Evolutionary conservation across 2,888 invertebrate genomes (phyloP), one percentile per base, ranked within the genome.

Genomic region (Patella ulyssiponensis): DNA sequence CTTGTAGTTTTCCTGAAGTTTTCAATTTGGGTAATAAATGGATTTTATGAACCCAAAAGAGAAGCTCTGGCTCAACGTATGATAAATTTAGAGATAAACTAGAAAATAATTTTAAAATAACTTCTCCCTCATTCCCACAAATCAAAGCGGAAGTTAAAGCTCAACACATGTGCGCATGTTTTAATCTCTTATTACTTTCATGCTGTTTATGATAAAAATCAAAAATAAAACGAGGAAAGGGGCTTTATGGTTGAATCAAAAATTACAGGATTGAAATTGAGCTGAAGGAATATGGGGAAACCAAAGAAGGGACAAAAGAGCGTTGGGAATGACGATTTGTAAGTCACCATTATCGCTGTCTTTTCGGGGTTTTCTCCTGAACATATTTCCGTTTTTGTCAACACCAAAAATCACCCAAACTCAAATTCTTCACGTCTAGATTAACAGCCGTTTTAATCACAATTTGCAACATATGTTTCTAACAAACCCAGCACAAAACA

Each of bases 251-350:
- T 64, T 23, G 20, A 15, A 23, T 64, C 20, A 20, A 15, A 64
- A 23, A 20, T 20, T 20, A 12, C 5, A 14, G 23, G 23, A 79
- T 74, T 72, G 71, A 74, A 74, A 58, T 69, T 20, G 17, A 15
- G 64, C 20, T 44, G 51, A 44, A 77, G 44, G 44, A 74, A 73
- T 52, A 89, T 89, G 89, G 88, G 88, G 7, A 89, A 89, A 82
- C 88, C 89, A 71, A 89, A 88, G 85, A 89, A 89, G 78, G 88
- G 86, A 77, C 77, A 80, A 75, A 89, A 87, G 79, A 82, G 82
- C 20, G 84, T 84, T 77, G 87, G 87, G 77, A 84, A 77, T 82
- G 87, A 86, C 81, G 81, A 82, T 83, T 20, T 53, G 69, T 20
- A 72, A 23, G n/a, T 64, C 23, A 14, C 12, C 20, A 23, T 44